A percentile compares a stretch with the other conserved stretches of the same genome.
phyloP scores from a whole-genome alignment of 2,113 vertebrate genomes.

The Psilopogon haemacephalus region DNA sequence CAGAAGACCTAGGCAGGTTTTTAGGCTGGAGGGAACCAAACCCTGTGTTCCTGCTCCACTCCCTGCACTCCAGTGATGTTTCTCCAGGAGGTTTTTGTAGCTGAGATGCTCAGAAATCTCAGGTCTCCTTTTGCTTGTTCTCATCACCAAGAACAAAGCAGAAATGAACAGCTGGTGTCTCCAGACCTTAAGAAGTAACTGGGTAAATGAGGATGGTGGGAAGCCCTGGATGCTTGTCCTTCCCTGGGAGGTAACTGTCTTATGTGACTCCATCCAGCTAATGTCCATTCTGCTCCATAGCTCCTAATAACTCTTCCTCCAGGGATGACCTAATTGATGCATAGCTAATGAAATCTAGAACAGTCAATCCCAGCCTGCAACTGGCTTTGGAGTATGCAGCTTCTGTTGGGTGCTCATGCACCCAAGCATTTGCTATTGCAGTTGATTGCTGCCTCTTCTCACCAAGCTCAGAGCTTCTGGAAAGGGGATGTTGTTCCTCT shows the following conservation, averaged over 20 bases:
- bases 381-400: background rate
- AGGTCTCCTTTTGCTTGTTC: background rate
- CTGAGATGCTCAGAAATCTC: background rate
- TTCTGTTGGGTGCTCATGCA: background rate
- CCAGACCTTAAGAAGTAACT: background rate
- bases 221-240: background rate
- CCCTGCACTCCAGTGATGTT: background rate
- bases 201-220: background rate
- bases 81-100: background rate
- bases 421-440: background rate
- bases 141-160: background rate
- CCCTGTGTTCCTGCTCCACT: background rate
- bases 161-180: background rate
- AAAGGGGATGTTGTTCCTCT: fast-evolving
- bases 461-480: background rate
- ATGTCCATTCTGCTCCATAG: background rate
- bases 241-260: background rate
- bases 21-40: background rate
- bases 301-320: background rate
- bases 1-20: background rate
- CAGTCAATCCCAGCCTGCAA: background rate
- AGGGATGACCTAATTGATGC: background rate
- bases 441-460: background rate
- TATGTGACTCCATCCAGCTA: background rate
- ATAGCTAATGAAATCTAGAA: background rate